phyloP scores from a whole-genome alignment of 2,113 vertebrate species.

The Perca flavescens region DNA sequence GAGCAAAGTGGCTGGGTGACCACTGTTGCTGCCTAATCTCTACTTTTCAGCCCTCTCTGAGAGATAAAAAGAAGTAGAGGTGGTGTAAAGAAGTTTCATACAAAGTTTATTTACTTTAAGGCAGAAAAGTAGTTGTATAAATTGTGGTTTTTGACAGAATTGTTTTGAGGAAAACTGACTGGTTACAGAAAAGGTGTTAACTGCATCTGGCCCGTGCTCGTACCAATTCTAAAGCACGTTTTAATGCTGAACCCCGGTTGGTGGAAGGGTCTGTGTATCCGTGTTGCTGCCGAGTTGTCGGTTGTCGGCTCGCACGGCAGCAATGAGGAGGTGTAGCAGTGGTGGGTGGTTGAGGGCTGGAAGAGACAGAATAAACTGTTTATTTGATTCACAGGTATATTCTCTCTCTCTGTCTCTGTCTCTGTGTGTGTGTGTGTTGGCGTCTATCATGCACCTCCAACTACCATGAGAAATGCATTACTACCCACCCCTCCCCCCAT shows the following conservation, averaged over 20 bases:
- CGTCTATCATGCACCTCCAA: slow-evolving; percentile 16
- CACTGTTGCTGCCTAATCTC: slow-evolving; percentile 42
- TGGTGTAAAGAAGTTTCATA: slow-evolving; percentile 8
- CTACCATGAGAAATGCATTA: slow-evolving; percentile 54
- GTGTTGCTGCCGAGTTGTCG: slow-evolving; percentile 39
- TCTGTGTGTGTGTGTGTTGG: neutral
- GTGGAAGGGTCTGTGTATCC: neutral
- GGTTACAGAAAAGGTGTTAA: slow-evolving; percentile 26
- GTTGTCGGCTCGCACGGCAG: slow-evolving; percentile 10
- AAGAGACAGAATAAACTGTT: slow-evolving; percentile 50
- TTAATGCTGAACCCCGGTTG: slow-evolving; percentile 26
- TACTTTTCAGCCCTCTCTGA: slow-evolving; percentile 6
- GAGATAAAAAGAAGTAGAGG: neutral
- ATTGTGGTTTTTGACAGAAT: neutral
- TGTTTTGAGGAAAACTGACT: slow-evolving; percentile 23
- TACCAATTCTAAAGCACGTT: neutral
- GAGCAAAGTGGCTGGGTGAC: slow-evolving; percentile 55
- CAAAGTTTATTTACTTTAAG: slow-evolving; percentile 18
- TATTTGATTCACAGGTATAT: slow-evolving; percentile 54
- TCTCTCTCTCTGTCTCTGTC: too few relatives aligned
- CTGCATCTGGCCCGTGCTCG: slow-evolving; percentile 10
- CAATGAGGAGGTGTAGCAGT: neutral
- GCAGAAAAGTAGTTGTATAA: neutral
- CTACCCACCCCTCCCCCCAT: slow-evolving; percentile 19
- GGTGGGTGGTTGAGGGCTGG: slow-evolving; percentile 19